A percentile compares a stretch with the other conserved stretches of the same genome.
Conservation (phyloP, 2,113 vertebrate species). For the Todiramphus saurophagus region DNA sequence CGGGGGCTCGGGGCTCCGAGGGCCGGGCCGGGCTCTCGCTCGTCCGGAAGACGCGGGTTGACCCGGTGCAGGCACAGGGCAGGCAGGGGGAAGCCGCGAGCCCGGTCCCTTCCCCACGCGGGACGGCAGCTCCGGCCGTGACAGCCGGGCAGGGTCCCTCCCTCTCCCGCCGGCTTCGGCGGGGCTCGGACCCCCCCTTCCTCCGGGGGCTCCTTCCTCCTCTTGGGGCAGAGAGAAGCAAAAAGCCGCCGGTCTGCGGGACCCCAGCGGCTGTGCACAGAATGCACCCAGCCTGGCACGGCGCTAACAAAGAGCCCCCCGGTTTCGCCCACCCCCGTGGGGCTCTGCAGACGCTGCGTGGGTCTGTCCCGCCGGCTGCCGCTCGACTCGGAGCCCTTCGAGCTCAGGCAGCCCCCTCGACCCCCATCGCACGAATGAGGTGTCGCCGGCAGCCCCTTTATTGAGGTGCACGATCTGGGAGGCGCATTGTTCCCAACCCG, state of each 20-base stretch:
- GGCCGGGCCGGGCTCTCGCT: background rate
- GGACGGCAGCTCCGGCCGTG: background rate
- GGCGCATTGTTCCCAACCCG: conserved; percentile 21
- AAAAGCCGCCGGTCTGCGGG: background rate
- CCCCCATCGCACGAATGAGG: background rate
- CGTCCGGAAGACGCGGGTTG: background rate
- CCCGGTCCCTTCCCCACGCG: background rate
- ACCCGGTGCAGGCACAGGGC: background rate
- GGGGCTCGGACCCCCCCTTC: too few relatives aligned
- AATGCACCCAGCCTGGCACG: background rate
- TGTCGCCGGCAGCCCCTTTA: background rate
- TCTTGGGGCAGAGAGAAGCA: background rate
- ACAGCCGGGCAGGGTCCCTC: background rate
- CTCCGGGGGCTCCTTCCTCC: background rate
- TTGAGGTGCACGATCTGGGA: background rate
- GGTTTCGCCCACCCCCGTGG: background rate
- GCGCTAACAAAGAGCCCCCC: conserved; percentile 27
- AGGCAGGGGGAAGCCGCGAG: background rate
- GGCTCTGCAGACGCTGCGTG: background rate
- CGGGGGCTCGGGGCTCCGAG: background rate
- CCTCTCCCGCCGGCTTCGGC: background rate
- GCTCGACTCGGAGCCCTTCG: background rate
- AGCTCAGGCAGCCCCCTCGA: too few relatives aligned
- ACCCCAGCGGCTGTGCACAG: background rate
- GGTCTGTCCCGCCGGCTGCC: background rate